Evolutionary conservation across 2,888 invertebrate genomes (phyloP), one percentile per base, ranked within the genome.

Genomic region (Tolmerus cingulatus): DNA sequence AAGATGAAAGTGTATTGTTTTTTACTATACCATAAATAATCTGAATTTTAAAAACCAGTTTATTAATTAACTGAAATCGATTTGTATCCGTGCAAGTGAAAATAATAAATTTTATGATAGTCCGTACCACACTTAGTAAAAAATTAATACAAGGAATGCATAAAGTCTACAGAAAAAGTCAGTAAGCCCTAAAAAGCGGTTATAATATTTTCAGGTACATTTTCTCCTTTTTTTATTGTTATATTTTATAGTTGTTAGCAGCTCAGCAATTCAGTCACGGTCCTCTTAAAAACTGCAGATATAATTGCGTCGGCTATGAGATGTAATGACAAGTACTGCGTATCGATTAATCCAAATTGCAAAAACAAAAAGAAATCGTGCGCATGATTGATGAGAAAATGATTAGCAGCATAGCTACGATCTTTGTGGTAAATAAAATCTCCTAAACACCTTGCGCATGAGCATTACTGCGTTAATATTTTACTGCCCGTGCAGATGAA

Each of bases 321-420:
- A 2, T 37, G 8, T 57, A 55, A 57, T 66, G 57, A 57, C 12
- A 82, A 81, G 51, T 19, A 27, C 34, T 81, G 55, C 43, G 12
- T 82, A 57, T 82, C 57, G 55, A 82, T 82, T 57, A 82, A 82
- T 82, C 82, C n/a, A 82, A 37, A 12, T 34, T 37, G 66, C 40
- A 82, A 82, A 82, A 82, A 66, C 57, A 85, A 43, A 16, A 74
- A 74, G 30, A 85, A 85, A 74, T 74, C 85, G 85, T 74, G 85
- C 43, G 16, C 85, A 74, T 74, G 85, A 85, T 85, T 85, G 85
- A 85, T 85, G 85, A 27, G 85, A 74, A 85, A 74, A 85, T 85
- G 74, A 85, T 74, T 85, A 85, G 74, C 46, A 74, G 74, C 85
- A 85, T 19, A 14, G 4, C 46, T 46, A 30, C 74, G 85, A 85